Base-by-base conservation (phyloP, 2,797 vertebrate species). In the Cuculus canorus region DNA sequence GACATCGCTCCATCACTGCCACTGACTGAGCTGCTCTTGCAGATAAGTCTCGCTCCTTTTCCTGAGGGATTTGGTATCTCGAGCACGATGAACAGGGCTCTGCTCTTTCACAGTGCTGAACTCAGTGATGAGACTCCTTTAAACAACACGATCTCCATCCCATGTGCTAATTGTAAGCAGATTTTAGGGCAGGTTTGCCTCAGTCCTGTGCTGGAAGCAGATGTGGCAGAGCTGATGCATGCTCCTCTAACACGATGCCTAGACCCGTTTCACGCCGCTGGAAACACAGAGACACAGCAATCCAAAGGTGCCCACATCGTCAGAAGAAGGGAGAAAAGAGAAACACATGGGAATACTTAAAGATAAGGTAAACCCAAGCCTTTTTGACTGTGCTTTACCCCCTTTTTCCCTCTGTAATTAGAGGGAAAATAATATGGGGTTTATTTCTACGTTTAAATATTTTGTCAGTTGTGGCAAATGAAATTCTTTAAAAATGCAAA, bases 91-190 rank as follows among this genome's bases (percentile, higher is more conserved):
- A 41, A 21, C 23, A 5, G 13, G 37, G 69, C 68, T 60, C 80
- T 63, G 75, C 73, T 56, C 35, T 30, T 25, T n/a, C 57, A 32
- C 22, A 23, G 64, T 3, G 1, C 41, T 25, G 37, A 37, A 21
- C 21, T 6, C 35, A 48, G 45, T 5, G 21, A 1, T 37, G 11
- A 28, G 63, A 13, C 60, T 37, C 28, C 71, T 56, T 59, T 11
- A 72, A 57, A 30, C 7, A 1, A 7, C 32, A 5, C 0, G 0
- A 10, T 21, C 53, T 23, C 4, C 0, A 22, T 53, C 43, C 82
- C 25, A 2, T 4, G 21, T 45, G 50, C 32, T 77, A 5, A n/a
- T n/a, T n/a, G 27, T 19, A 54, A 47, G n/a, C 16, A 61, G 68
- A 7, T 41, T 56, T 75, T 60, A 11, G 71, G 80, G 56, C 45